phyloP scores from a whole-genome alignment of 2,797 vertebrate genomes.

The Lerista edwardsae region DNA sequence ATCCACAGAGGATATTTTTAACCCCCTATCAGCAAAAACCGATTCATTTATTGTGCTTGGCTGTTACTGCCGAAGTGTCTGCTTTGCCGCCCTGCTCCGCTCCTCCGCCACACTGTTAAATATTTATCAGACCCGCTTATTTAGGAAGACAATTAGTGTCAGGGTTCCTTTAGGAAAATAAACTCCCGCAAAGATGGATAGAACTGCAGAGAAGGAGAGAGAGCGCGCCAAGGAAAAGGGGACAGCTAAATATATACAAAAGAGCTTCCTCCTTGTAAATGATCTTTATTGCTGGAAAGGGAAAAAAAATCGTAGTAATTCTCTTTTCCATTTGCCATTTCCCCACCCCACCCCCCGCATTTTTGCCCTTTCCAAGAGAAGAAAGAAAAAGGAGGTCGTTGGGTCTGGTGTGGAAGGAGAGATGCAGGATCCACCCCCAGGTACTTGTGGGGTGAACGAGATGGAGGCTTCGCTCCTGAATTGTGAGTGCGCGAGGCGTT shows the following conservation, averaged over 20 bases:
- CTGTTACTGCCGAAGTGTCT: not conserved
- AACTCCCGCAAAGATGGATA: constrained; percentile 61
- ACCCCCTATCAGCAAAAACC: constrained; percentile 6
- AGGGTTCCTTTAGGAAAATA: constrained; percentile 58
- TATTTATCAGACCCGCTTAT: constrained; percentile 63
- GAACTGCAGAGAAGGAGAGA: constrained; percentile 36
- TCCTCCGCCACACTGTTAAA: constrained; percentile 53
- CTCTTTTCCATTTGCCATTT: not conserved
- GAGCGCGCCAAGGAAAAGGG: too few species aligned
- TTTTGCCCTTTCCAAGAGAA: not conserved
- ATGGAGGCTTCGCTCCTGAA: not conserved
- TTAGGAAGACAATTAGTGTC: constrained; percentile 62
- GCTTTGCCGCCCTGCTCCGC: not conserved
- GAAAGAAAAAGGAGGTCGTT: not conserved
- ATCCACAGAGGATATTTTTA: constrained; percentile 1
- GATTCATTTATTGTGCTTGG: constrained; percentile 17
- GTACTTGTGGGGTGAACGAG: not conserved
- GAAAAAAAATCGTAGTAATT: not conserved
- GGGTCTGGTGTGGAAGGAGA: not conserved
- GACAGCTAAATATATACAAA: not conserved
- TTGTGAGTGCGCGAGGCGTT: too few species aligned
- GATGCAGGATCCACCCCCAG: too few species aligned
- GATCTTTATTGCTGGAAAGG: not conserved
- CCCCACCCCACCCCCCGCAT: too few species aligned
- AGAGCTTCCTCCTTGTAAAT: not conserved